A percentile compares a stretch with the other conserved stretches of the same genome.
These are phyloP conservation scores for Watsonalla cultraria DNA, from an alignment of 2,888 invertebrate genomes.

Conservation along the genomic window DNA sequence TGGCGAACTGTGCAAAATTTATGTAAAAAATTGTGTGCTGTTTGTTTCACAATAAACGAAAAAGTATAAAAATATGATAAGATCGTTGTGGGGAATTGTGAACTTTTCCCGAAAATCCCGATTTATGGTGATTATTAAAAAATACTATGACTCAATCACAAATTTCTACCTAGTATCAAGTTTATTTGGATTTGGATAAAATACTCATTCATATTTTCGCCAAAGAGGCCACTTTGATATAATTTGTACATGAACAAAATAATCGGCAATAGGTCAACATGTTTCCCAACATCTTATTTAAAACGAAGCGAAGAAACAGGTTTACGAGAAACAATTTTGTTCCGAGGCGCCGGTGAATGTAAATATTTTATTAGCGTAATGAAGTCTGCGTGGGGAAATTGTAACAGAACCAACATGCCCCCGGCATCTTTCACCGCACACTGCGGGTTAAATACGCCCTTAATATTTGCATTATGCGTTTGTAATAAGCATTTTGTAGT, in stretches of 20 bases:
- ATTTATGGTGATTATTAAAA: too few relatives aligned
- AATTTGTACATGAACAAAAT: neutral
- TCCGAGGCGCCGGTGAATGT: constrained; percentile 10
- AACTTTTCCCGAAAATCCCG: too few relatives aligned
- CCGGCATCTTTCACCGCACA: neutral
- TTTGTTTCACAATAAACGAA: too few relatives aligned
- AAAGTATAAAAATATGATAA: too few relatives aligned
- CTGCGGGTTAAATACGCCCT: neutral
- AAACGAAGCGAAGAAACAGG: constrained; percentile 9
- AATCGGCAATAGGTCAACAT: neutral
- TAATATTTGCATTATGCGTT: neutral
- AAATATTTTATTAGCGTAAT: constrained; percentile 29
- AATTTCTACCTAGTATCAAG: too few relatives aligned
- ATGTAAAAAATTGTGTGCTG: too few relatives aligned
- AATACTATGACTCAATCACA: too few relatives aligned
- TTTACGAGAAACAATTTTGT: constrained; percentile 15
- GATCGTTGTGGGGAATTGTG: too few relatives aligned
- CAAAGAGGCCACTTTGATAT: neutral
- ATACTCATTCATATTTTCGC: too few relatives aligned
- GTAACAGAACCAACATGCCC: constrained; percentile 15
- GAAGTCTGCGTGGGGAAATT: constrained; percentile 18
- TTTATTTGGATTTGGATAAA: too few relatives aligned
- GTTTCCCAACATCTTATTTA: neutral
- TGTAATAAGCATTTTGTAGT: neutral
- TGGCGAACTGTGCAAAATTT: too few relatives aligned